Conservation (phyloP, 2,797 vertebrate genomes). For the Acanthurus lineatus region DNA sequence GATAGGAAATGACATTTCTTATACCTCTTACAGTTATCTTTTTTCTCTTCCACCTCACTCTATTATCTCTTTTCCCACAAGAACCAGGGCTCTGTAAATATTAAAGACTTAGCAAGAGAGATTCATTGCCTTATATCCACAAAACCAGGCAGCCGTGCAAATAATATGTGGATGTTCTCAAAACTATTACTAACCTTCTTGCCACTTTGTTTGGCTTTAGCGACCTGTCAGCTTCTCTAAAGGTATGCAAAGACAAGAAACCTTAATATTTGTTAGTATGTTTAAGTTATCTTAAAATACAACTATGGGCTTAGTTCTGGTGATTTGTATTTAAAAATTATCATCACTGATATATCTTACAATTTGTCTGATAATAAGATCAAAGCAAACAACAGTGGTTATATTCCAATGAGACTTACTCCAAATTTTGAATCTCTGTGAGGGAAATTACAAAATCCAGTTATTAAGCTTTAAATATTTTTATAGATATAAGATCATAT, state of each 20-base stretch:
- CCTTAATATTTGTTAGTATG: conserved; percentile 6
- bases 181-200: conserved; percentile 49
- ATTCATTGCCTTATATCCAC: conserved; percentile 58
- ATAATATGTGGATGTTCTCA: conserved; percentile 51
- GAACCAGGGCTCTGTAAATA: conserved; percentile 57
- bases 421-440: not conserved
- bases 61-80: conserved; percentile 60
- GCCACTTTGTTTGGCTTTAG: conserved; percentile 44
- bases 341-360: conserved; percentile 13
- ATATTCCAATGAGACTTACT: conserved; percentile 15
- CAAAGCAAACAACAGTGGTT: conserved; percentile 23
- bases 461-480: not conserved
- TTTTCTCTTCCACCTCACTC: conserved; percentile 49
- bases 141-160: conserved; percentile 32
- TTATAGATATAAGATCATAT: conserved; percentile 1
- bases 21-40: conserved; percentile 60
- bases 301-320: conserved; percentile 30
- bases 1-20: conserved; percentile 70
- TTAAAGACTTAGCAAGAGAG: conserved; percentile 60
- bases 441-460: not conserved
- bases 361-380: conserved; percentile 4
- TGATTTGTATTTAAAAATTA: conserved; percentile 4
- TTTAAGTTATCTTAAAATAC: conserved; percentile 38
- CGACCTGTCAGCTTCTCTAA: conserved; percentile 36
- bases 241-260: conserved; percentile 11